Evolutionary conservation across 2,888 invertebrate genomes (phyloP).

Genomic region (Pantelozetes paolii): DNA sequence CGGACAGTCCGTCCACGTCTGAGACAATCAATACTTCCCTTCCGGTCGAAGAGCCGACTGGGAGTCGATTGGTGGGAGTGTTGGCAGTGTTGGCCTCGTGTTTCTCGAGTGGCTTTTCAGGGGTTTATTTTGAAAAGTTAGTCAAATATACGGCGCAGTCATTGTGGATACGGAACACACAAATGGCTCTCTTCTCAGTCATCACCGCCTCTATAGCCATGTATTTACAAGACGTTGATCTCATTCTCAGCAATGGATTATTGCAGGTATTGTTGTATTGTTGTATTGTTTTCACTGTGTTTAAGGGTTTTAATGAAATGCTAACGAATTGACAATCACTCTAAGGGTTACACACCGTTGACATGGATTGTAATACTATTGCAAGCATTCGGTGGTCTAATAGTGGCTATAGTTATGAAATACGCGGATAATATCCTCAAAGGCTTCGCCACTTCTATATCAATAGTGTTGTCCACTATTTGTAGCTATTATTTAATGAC

Average conservation of each 20-base stretch:
- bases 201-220: slow-evolving; percentile 54
- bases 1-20: slow-evolving; percentile 37
- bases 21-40: background rate
- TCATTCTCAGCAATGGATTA: slow-evolving; percentile 54
- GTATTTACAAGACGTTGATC: slow-evolving; percentile 52
- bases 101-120: slow-evolving; percentile 57
- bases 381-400: slow-evolving; percentile 57
- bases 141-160: slow-evolving; percentile 55
- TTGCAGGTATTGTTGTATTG: no score
- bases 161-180: slow-evolving; percentile 57
- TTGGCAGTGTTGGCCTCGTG: slow-evolving; percentile 56
- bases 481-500: slow-evolving; percentile 55
- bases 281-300: no score
- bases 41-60: slow-evolving; percentile 29
- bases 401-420: slow-evolving; percentile 58
- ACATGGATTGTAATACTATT: slow-evolving; percentile 56
- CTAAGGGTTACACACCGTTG: slow-evolving; percentile 56
- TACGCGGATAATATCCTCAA: slow-evolving; percentile 60
- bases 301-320: no score
- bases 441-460: slow-evolving; percentile 58
- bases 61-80: slow-evolving; percentile 53
- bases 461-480: slow-evolving; percentile 57
- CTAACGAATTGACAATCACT: no score
- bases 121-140: slow-evolving; percentile 59
- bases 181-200: slow-evolving; percentile 56